Base-by-base conservation (phyloP, 2,888 invertebrate species). In the Sarcophaga carnaria region DNA sequence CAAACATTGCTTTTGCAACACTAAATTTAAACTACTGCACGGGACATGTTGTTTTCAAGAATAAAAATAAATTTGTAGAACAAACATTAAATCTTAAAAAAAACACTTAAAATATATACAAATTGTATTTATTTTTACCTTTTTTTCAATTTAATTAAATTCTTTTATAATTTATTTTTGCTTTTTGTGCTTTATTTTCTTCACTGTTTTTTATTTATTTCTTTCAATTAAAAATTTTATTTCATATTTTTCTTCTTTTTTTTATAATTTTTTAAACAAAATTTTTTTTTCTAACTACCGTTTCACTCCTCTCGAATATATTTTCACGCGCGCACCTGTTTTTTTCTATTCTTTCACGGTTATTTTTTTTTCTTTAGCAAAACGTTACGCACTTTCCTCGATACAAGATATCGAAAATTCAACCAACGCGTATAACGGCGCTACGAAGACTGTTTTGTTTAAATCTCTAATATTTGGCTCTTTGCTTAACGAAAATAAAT, bases 381-480 rank as follows among this genome's bases (percentile, higher is more conserved):
- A 17, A 25, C n/a, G 3, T 14, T 54, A 14, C 22, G 47, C 3
- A 62, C 22, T 6, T 14, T n/a, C 12, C 27, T 0, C 8, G 2
- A 17, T 60, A 2, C 54, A 14, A 54, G 60, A 62, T 37, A 37
- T 2, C 12, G n/a, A 60, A 67, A 74, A 63, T 69, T 66, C 49
- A 86, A 83, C 86, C 77, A 86, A 86, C 86, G 77, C 83, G 86
- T 80, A 80, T 83, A 83, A 83, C 83, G 80, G 86, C 86, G 86
- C 83, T 83, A 83, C 86, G 83, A 83, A 83, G 83, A 86, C 86
- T 86, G 72, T 86, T 83, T 85, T 74, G n/a, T 77, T 80, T 83
- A 83, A 83, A 86, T 79, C 79, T 86, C 71, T 71, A 80, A 86
- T 77, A 80, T 80, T 86, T 82, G 82, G 82, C 82, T 86, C 80